Base-by-base conservation (phyloP, 2,888 invertebrate species). In the Alsophila aescularia region DNA sequence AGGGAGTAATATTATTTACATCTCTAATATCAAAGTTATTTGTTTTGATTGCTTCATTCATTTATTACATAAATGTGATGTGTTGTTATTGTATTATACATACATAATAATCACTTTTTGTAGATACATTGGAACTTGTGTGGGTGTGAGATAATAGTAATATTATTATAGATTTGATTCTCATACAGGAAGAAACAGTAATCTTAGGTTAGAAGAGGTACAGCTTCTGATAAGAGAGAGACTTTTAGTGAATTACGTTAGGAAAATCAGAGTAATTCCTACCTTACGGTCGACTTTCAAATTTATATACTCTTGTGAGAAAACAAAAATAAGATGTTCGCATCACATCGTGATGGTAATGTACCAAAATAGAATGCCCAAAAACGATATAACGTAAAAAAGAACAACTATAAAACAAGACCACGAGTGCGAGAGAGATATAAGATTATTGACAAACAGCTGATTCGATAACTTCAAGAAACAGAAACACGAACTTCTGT, bases 341-440 rank as follows among this genome's bases (percentile, higher is more conserved):
- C 83, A 85, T 82, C 83, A 79, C 84, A 86, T 85, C 81, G 78
- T 88, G 89, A 90, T 90, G 91, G 90, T 87, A 90, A 89, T 87
- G 83, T 84, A 88, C 89, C 73, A 87, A 91, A 91, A 91, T 91
- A 91, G 91, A 85, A 86, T 90, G 87, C 84, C 90, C 90, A 90
- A 90, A 90, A 89, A 84, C 80, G 87, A 84, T 81, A 83, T 74
- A 73, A 77, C 75, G 73, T 67, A 80, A 84, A 82, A 81, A 85
- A 80, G 85, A 83, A 68, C 77, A 75, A 82, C 67, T 75, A 75
- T 75, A 79, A 64, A 45, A 74, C 69, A 71, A 62, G 45, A 60
- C 59, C 47, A 53, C 65, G 62, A 57, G 90, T 75, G 79, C 48
- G 82, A 90, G 66, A 63, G 85, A 79, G 91, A 90, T 56, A 64